Evolutionary conservation across 2,888 invertebrate genomes (phyloP).

Genomic region (Agonopterix subpropinquella): DNA sequence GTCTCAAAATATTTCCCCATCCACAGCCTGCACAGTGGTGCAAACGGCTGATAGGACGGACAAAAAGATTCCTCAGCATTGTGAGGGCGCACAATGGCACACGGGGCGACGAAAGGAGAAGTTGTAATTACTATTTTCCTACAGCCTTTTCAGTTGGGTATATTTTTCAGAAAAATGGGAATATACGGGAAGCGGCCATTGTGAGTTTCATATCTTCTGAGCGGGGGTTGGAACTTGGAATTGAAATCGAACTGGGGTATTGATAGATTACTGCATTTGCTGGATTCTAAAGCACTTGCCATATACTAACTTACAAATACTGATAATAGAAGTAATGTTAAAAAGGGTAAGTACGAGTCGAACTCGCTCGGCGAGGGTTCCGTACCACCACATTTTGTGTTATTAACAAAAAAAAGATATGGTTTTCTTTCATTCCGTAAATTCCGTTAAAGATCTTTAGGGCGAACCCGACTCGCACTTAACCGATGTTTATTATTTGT

Average conservation of each 20-base stretch:
- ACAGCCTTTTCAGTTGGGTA: slow-evolving; percentile 58
- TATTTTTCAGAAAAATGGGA: slow-evolving; percentile 64
- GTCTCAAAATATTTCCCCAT: slow-evolving; percentile 40
- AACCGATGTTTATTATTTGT: too few species aligned
- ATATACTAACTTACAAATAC: too few species aligned
- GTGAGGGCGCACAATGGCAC: slow-evolving; percentile 59
- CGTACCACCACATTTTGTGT: too few species aligned
- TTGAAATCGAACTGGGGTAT: neutral
- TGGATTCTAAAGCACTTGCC: too few species aligned
- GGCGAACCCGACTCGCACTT: too few species aligned
- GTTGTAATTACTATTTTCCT: slow-evolving; percentile 75
- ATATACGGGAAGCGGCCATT: slow-evolving; percentile 44
- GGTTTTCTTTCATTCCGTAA: too few species aligned
- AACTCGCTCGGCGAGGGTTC: too few species aligned
- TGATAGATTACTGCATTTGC: too few species aligned
- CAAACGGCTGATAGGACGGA: slow-evolving; percentile 66
- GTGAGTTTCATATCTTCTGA: neutral
- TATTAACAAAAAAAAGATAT: too few species aligned
- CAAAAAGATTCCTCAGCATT: slow-evolving; percentile 73
- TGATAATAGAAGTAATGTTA: too few species aligned
- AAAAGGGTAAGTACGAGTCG: too few species aligned
- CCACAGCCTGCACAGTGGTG: slow-evolving; percentile 48
- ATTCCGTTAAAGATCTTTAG: too few species aligned
- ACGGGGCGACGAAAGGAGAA: slow-evolving; percentile 46
- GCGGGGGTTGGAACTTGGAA: neutral